A percentile compares a stretch with the other conserved stretches of the same genome.
These are phyloP conservation scores for Psephotus haematonotus DNA, from an alignment of 2,113 vertebrate genomes.

Conservation along the genomic window DNA sequence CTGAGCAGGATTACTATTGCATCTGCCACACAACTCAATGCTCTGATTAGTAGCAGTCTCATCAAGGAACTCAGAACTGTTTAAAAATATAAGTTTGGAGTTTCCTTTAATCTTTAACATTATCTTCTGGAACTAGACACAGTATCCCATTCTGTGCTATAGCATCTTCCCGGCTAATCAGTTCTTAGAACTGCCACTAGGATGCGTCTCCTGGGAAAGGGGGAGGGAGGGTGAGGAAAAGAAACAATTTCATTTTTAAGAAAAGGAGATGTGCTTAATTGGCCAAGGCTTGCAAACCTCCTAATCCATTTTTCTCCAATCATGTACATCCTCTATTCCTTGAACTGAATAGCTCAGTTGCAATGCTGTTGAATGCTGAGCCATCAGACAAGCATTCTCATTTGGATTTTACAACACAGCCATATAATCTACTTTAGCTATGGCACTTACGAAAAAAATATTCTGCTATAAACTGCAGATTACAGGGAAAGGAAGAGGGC, in stretches of 20 bases:
- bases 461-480: neutral
- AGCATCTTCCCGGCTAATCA: neutral
- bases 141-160: neutral
- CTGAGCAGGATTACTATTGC: too few relatives aligned
- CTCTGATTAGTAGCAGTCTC: neutral
- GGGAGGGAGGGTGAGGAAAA: neutral
- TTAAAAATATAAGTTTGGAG: neutral
- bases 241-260: neutral
- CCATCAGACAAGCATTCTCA: neutral
- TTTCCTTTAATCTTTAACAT: neutral
- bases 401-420: neutral
- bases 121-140: neutral
- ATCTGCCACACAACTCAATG: neutral
- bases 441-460: slow-evolving; percentile 17
- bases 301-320: neutral
- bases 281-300: neutral
- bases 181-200: neutral
- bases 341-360: neutral
- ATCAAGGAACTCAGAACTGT: neutral
- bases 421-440: neutral
- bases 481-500: neutral
- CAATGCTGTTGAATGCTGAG: slow-evolving; percentile 11
- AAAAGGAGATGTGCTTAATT: neutral
- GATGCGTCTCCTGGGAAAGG: neutral
- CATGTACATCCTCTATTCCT: neutral